Evolutionary conservation across 2,888 invertebrate genomes (phyloP), one percentile per base, ranked within the genome.

Genomic region (Chironomus riparius): DNA sequence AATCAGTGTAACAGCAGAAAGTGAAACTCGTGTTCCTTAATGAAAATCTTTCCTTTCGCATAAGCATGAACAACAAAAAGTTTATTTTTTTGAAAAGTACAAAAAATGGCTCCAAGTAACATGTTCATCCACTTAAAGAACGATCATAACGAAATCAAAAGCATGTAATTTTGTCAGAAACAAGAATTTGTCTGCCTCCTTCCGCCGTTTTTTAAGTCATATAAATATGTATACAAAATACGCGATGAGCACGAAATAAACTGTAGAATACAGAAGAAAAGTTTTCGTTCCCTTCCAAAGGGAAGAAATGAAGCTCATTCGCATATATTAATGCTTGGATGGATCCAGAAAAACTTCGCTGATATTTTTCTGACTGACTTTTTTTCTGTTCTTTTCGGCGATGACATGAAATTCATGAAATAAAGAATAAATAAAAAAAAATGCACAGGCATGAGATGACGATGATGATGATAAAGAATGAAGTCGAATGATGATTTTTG

Each of bases 21-120:
- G 10, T 38, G 38, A 38, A 38, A 38, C 2, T 38, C 10, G 4
- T 10, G 10, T 38, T 38, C 10, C 38, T 38, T 2, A 38, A 10
- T 10, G 10, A 38, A 38, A 38, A 38, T 10, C 10, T 38, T 38
- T 38, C 38, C 38, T 38, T 38, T 38, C 38, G 1, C 38, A 38
- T 38, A 10, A 56, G n/a, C 56, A 56, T 15, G 56, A 56, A 18
- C n/a, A 18, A 50, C n/a, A 15, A 13, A 15, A 62, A 65, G 65
- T 21, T 65, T 71, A 50, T 50, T 47, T 47, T 70, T 50, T 70
- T 18, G 47, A 47, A 12, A 38, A 38, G 10, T 38, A 38, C 7
- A 38, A 65, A 62, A 62, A 72, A 72, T 38, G 13, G 74, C 74
- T 74, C 48, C 74, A 47, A 74, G 74, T 13, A n/a, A 71, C 70